Evolutionary conservation across 92 coral and sea anemone genomes (phyloP).

Genomic region (Phenganax subtilis): DNA sequence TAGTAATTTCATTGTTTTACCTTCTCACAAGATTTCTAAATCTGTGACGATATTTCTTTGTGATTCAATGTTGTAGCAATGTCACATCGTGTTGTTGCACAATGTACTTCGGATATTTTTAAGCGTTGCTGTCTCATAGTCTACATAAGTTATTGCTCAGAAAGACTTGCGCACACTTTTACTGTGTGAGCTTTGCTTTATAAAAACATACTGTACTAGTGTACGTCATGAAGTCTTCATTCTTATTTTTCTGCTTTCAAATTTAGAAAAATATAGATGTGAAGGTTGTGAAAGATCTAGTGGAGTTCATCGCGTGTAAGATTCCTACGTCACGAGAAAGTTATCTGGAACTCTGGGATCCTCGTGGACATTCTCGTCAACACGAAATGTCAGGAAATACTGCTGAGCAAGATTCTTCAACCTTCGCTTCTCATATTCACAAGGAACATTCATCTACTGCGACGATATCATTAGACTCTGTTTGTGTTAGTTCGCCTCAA

Average conservation of each 20-base stretch:
- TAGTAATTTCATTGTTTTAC: too few relatives aligned
- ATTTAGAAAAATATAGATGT: slow-evolving; percentile 25
- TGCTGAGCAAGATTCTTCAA: background rate
- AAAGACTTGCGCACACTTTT: too few relatives aligned
- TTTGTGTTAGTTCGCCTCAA: too few relatives aligned
- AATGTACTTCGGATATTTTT: too few relatives aligned
- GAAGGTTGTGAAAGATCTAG: slow-evolving; percentile 25
- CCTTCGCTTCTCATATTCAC: background rate
- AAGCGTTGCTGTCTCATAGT: too few relatives aligned
- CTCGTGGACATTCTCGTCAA: background rate
- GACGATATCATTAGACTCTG: background rate
- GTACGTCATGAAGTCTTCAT: background rate
- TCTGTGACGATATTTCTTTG: too few relatives aligned
- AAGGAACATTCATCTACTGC: background rate
- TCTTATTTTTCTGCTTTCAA: background rate
- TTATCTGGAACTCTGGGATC: slow-evolving; percentile 3
- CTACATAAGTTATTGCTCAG: too few relatives aligned
- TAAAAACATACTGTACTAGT: too few relatives aligned
- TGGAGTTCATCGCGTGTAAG: slow-evolving; percentile 34
- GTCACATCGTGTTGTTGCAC: too few relatives aligned
- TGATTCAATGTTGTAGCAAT: too few relatives aligned
- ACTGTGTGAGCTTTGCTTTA: too few relatives aligned
- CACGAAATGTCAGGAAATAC: background rate
- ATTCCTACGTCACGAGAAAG: slow-evolving; percentile 23
- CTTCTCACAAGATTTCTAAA: too few relatives aligned